Conservation (phyloP, 2,113 vertebrate genomes). For the Callorhinus ursinus region DNA sequence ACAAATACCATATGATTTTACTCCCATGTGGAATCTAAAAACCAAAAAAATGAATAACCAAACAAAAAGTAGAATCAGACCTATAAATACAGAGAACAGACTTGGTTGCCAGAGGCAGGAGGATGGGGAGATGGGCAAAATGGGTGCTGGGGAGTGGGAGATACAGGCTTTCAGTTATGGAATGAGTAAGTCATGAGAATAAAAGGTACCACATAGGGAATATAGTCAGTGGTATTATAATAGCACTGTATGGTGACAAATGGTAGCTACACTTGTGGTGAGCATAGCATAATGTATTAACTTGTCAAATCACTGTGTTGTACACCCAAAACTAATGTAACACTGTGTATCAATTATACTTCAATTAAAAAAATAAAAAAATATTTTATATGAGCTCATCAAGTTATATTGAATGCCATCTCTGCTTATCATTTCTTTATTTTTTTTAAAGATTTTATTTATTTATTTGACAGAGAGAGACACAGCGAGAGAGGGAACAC, state of each 20-base stretch:
- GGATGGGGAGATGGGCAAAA: background rate
- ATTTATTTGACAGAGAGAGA: no score
- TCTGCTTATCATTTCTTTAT: background rate
- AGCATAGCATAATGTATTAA: background rate
- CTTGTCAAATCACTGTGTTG: background rate
- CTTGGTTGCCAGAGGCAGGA: background rate
- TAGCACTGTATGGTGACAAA: background rate
- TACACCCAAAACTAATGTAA: background rate
- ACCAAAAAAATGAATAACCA: background rate
- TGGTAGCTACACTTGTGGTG: background rate
- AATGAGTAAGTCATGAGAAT: background rate
- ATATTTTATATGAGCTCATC: background rate
- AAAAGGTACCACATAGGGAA: background rate
- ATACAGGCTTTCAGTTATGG: background rate
- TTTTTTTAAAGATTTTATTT: no score
- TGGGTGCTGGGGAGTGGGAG: background rate
- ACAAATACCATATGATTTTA: background rate
- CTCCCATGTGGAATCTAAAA: background rate
- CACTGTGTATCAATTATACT: background rate
- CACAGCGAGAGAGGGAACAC: no score
- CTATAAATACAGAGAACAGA: background rate
- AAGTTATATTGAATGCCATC: background rate
- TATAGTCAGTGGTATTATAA: background rate
- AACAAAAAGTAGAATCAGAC: background rate
- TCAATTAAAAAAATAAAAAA: background rate